Percentiles rank a stretch among this genome's conserved stretches.
Conservation (phyloP, 2,797 vertebrate genomes). For the Falco novaeseelandiae region DNA sequence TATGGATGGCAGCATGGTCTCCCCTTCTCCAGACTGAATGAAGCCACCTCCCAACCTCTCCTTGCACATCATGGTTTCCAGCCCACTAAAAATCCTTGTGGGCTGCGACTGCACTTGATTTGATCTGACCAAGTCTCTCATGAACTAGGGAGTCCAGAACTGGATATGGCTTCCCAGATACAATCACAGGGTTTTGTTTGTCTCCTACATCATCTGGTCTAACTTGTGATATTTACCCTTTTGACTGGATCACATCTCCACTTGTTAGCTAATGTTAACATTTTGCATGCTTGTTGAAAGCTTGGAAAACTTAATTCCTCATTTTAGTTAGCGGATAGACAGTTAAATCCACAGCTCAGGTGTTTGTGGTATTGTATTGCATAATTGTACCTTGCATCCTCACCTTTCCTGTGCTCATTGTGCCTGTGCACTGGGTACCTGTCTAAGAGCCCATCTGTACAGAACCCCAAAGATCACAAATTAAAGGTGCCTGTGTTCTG, state of each 20-base stretch:
- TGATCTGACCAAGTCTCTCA: background rate
- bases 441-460: background rate
- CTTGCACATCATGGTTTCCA: background rate
- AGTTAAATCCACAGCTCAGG: background rate
- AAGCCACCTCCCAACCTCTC: background rate
- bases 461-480: background rate
- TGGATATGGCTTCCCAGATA: no score
- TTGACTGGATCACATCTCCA: background rate
- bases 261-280: background rate
- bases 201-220: background rate
- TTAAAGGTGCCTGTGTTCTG: background rate
- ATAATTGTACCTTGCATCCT: background rate
- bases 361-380: background rate
- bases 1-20: background rate
- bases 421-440: background rate
- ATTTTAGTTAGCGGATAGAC: background rate
- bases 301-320: background rate
- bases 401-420: background rate
- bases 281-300: background rate
- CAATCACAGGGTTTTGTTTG: background rate
- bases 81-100: background rate
- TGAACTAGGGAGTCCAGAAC: background rate
- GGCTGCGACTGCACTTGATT: background rate
- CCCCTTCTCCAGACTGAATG: background rate
- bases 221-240: background rate